Evolutionary conservation across 1,140 invertebrate species (phyloP).

Genomic region (Apis dorsata): DNA sequence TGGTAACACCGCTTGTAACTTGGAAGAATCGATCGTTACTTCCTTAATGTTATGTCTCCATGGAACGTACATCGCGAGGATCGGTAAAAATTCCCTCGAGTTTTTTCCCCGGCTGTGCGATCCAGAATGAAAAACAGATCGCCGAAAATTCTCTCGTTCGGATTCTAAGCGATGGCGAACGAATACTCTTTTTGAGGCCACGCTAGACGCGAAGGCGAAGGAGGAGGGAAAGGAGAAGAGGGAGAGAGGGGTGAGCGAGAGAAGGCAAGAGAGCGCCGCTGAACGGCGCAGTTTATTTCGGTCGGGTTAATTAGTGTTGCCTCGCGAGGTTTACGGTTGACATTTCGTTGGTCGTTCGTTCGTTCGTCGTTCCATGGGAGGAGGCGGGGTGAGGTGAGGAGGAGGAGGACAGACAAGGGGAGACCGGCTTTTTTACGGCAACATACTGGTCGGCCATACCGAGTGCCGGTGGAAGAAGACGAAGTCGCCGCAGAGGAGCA

Average conservation of each 20-base stretch:
- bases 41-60: neutral
- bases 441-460: constrained; percentile 75
- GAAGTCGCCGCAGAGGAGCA: constrained; percentile 49
- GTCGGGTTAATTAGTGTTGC: constrained; percentile 80
- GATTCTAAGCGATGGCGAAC: constrained; percentile 3
- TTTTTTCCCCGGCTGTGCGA: neutral
- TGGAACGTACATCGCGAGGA: neutral
- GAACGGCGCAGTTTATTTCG: constrained; percentile 78
- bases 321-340: constrained; percentile 80
- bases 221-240: constrained; percentile 13
- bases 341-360: constrained; percentile 77
- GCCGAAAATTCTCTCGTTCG: constrained; percentile 18
- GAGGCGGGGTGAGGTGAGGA: constrained; percentile 52
- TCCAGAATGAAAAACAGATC: neutral
- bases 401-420: constrained; percentile 54
- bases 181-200: constrained; percentile 43
- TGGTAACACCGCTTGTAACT: neutral
- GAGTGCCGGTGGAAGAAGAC: constrained; percentile 59
- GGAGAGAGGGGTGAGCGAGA: constrained; percentile 37
- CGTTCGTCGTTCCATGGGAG: constrained; percentile 69
- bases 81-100: neutral
- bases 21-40: neutral
- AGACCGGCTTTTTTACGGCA: constrained; percentile 75
- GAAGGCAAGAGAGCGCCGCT: constrained; percentile 59
- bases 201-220: constrained; percentile 5